Evolutionary conservation across 2,113 vertebrate genomes (phyloP).

Genomic region (Lamprologus ornatipinnis): DNA sequence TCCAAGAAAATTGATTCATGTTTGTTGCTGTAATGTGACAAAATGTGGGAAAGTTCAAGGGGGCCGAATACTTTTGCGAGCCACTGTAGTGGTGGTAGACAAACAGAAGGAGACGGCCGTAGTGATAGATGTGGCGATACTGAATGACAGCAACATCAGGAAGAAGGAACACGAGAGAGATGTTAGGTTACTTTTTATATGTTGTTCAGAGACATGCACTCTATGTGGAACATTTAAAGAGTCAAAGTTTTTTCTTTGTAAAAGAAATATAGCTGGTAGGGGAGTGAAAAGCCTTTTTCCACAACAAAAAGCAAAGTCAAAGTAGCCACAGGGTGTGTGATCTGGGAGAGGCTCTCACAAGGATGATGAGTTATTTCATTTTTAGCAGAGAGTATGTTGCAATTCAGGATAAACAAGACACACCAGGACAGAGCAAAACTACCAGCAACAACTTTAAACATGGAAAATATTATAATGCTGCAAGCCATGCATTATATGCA

Average conservation of each 20-base stretch:
- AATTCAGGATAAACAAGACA: not conserved
- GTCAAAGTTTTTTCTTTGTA: not conserved
- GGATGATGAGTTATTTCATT: not conserved
- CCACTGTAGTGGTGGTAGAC: not conserved
- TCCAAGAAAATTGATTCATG: rapidly evolving
- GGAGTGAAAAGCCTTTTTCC: not conserved
- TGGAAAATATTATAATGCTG: not conserved
- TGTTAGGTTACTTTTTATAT: not conserved
- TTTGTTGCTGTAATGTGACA: not conserved
- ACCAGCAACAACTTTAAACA: not conserved
- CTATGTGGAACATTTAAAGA: not conserved
- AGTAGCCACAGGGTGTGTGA: not conserved
- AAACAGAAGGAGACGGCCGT: not conserved
- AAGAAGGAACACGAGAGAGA: not conserved
- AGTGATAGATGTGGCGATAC: not conserved
- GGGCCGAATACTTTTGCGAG: rapidly evolving
- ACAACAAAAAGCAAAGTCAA: not conserved
- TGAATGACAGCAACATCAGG: not conserved
- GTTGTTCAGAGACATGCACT: not conserved
- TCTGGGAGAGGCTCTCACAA: rapidly evolving
- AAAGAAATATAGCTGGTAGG: not conserved
- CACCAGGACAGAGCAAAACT: not conserved
- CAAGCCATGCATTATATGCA: rapidly evolving
- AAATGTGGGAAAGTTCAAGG: not conserved
- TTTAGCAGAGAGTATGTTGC: not conserved